Base-by-base conservation (phyloP, 2,113 vertebrate species). In the Gobius niger region DNA sequence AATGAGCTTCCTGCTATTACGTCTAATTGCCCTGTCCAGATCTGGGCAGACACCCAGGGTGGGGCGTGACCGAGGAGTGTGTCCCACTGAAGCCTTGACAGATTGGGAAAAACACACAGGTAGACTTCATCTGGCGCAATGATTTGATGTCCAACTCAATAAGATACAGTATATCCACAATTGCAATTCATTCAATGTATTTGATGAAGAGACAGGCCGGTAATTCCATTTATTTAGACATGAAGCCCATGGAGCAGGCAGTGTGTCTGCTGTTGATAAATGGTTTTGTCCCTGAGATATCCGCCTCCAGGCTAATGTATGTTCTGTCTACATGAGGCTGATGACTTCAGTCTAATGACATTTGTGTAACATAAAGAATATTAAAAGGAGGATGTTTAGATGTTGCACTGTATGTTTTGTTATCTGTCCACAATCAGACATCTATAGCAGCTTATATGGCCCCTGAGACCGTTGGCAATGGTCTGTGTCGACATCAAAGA, bases 1-100 rank as follows among this genome's bases (percentile, higher is more conserved):
- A 91, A 91, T 75, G 84, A 88, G 80, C 79, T 89, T 91, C 90
- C 90, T 89, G 90, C 77, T 75, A 90, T 91, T 89, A 88, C 65
- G 65, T 68, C 78, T 90, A 89, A 91, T 90, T 85, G 84, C 72
- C 62, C 1, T 9, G 84, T 79, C 82, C 49, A 57, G 84, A 89
- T 83, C 81, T 77, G 57, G 65, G 85, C 84, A 88, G 84, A 87
- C 88, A 91, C 89, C 87, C 85, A 85, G 88, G 87, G 88, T 86
- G 88, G 88, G 84, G 85, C 68, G 82, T 86, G 85, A 85, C 81
- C 74, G 72, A 74, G 52, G 60, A 72, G 54, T 76, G 61, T 68
- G 49, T 77, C 53, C 34, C 8, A 47, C 34, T 65, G 1, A 78
- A 78, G 65, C 70, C 63, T 63, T 82, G 44, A 65, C 24, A 61